These are phyloP conservation scores for Sarotherodon lohbergeri DNA, from an alignment of 2,113 vertebrate genomes.

Conservation along the genomic window DNA sequence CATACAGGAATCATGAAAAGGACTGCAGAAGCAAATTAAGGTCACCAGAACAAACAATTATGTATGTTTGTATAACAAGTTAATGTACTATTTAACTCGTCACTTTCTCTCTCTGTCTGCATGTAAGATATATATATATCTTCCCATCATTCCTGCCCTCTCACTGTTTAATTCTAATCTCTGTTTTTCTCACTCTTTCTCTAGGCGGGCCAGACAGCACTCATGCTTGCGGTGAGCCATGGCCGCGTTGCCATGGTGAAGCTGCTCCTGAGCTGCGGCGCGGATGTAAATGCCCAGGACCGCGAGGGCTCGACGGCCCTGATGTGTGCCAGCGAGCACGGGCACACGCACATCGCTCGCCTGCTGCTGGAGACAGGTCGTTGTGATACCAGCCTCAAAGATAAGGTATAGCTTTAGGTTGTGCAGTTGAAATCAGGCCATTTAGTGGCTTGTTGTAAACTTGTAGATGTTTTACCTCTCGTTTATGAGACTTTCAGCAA, in stretches of 20 bases:
- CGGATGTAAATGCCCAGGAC: conserved; percentile 81
- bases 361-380: conserved; percentile 78
- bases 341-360: conserved; percentile 80
- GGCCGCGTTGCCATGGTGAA: conserved; percentile 83
- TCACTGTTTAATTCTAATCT: background rate
- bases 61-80: background rate
- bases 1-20: background rate
- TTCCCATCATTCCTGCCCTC: background rate
- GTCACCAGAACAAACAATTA: background rate
- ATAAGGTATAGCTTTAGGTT: conserved; percentile 70
- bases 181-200: background rate
- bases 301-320: conserved; percentile 84
- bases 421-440: background rate
- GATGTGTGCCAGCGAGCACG: conserved; percentile 88
- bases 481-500: background rate
- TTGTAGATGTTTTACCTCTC: background rate
- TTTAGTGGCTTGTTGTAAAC: background rate
- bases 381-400: conserved; percentile 75
- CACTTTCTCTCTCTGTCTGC: background rate
- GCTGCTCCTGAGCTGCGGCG: conserved; percentile 77
- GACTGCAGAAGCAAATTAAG: background rate
- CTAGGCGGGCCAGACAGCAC: conserved; percentile 85
- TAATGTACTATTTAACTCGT: background rate
- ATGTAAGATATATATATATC: background rate
- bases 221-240: conserved; percentile 89